Base-by-base conservation (phyloP, 2,888 invertebrate species). In the Tenodera sinensis region DNA sequence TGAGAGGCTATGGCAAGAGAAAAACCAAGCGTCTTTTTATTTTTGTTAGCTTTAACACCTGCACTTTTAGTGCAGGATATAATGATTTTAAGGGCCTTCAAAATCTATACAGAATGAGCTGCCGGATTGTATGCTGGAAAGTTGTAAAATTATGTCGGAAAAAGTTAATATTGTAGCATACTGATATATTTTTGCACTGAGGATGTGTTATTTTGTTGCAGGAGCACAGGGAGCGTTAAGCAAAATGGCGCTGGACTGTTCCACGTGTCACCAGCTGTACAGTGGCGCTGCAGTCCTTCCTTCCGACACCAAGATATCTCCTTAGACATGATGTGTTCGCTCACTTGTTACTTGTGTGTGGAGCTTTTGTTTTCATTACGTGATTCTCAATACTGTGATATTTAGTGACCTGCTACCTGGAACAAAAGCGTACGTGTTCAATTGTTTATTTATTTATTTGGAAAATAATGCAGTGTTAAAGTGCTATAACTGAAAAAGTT, bases 181-280 rank as follows among this genome's bases (percentile, higher is more conserved):
- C n/a, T n/a, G n/a, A n/a, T n/a, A n/a, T n/a, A n/a, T n/a, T n/a
- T n/a, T n/a, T n/a, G n/a, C n/a, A n/a, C n/a, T n/a, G n/a, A n/a
- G n/a, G n/a, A n/a, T 30, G 30, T 4, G 2, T 30, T 2, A 2
- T 20, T 71, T 27, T 82, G 27, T 90, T 90, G 14, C 91, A 91
- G 91, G 91, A 82, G 88, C 91, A 20, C 91, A 91, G 28, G 88
- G 42, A 28, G 90, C 90, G 0, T 87, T 91, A 71, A 89, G 82
- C 85, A 91, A 91, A 89, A 90, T 91, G 90, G 91, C 90, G 14
- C 88, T 91, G 25, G 91, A 91, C 88, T 91, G 91, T 85, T 90
- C 91, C 15, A 89, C 91, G 7, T 91, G 91, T 85, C 91, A 91
- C 87, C 90, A 91, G 83, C 90, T 91, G 25, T 91, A 90, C 87